Base-by-base conservation (phyloP, 2,113 vertebrate genomes). In the Jacana jacana region DNA sequence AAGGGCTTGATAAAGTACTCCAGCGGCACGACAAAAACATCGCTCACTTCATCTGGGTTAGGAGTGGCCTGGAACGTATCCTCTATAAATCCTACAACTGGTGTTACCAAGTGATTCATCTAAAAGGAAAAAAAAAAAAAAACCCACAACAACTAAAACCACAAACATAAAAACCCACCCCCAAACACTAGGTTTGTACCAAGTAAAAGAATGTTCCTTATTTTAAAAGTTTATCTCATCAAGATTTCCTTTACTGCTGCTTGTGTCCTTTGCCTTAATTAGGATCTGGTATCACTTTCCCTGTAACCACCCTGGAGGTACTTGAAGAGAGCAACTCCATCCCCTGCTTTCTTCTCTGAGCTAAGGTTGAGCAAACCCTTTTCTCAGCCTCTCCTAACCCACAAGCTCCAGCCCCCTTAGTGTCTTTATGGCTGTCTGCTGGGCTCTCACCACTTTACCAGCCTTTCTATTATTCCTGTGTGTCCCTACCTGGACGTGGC, bases 1-100 rank as follows among this genome's bases (percentile, higher is more conserved):
- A 89, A 82, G 6, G 98, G 96, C 18, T 90, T 92, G 44, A 98
- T 69, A 81, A 99, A 99, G 75, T 99, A 98, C 24, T 98, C 98
- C 98, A 99, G 60, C 1, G 99, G 99, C 46, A 99, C 96, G 1
- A 98, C 44, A 95, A 99, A 99, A 49, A 99, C 99, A 2, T 98
- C 94, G 2, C 98, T 99, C 68, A 99, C 99, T 98, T 99, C 99
- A 7, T 94, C 98, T 4, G 99, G 98, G 91, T 99, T 99, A 20
- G 98, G 98, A 79, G 68, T 42, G 23, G 98, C 97, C 76, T 96
- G 91, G 93, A 99, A 99, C 4, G 98, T 96, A 35, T 98, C 98
- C 2, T 99, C 97, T 92, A 99, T 98, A 93, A 99, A 99, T 72
- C 98, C 99, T 63, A 99, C 98, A 58, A 99, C 99, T 3, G 99